These are phyloP conservation scores for Lota lota DNA, from an alignment of 2,113 vertebrate genomes.

Conservation along the genomic window DNA sequence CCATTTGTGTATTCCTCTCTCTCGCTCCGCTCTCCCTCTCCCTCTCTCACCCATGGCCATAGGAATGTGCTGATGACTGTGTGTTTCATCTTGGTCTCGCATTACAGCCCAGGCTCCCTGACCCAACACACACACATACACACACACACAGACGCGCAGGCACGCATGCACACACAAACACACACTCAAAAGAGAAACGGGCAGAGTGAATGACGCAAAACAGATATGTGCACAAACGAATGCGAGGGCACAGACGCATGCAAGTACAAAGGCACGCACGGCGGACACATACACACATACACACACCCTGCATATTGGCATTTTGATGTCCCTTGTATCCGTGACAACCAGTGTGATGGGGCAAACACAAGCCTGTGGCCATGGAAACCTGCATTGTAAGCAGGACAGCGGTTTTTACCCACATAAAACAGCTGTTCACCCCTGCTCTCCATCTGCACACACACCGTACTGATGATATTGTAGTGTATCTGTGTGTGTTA, in stretches of 20 bases:
- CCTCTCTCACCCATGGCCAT: conserved; percentile 48
- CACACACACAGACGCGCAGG: conserved; percentile 26
- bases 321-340: conserved; percentile 56
- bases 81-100: conserved; percentile 64
- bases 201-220: no score
- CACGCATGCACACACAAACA: conserved; percentile 12
- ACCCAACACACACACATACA: conserved; percentile 44
- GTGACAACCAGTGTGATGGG: conserved; percentile 43
- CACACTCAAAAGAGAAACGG: no score
- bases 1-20: no score
- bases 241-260: no score
- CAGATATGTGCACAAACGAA: no score
- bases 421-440: conserved; percentile 6
- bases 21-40: conserved; percentile 4
- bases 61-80: conserved; percentile 75
- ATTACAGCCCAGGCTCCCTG: conserved; percentile 67
- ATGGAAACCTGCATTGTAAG: conserved; percentile 61
- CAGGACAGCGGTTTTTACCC: conserved; percentile 6
- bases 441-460: conserved; percentile 8
- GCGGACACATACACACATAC: not conserved
- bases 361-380: conserved; percentile 50
- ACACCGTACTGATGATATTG: not conserved
- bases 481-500: no score
- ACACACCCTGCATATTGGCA: conserved; percentile 1
- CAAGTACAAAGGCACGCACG: no score